These are phyloP conservation scores for Enteromius fasciolatus DNA, from an alignment of 2,797 vertebrate genomes.

Conservation along the genomic window DNA sequence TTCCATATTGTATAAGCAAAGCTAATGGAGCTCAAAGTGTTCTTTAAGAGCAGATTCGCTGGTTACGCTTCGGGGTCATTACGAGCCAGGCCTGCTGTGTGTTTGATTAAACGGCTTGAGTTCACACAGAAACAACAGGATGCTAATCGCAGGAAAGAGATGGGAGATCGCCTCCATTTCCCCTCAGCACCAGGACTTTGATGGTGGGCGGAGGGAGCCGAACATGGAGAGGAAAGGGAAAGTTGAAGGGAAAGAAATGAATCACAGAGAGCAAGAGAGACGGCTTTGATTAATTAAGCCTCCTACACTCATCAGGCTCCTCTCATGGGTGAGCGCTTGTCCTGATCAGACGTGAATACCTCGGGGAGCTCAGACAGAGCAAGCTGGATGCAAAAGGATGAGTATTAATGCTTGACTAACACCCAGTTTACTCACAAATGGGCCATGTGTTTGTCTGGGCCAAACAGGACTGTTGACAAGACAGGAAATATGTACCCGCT, in stretches of 20 bases:
- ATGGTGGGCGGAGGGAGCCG: constrained; percentile 14
- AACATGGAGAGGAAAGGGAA: constrained; percentile 8
- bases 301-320: constrained; percentile 27
- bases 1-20: constrained; percentile 1
- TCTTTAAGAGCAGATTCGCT: constrained; percentile 2
- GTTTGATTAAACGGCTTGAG: constrained; percentile 40
- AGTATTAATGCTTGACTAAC: constrained; percentile 42
- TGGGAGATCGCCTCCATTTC: constrained; percentile 26
- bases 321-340: constrained; percentile 41
- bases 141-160: constrained; percentile 35
- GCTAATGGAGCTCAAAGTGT: constrained; percentile 25
- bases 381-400: constrained; percentile 30
- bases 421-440: constrained; percentile 12
- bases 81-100: constrained; percentile 14
- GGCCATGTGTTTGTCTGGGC: constrained; percentile 20
- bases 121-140: constrained; percentile 40
- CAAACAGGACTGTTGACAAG: constrained; percentile 18
- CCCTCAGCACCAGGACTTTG: constrained; percentile 23
- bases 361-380: constrained; percentile 27
- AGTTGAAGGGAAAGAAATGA: not conserved
- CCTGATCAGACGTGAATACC: constrained; percentile 33
- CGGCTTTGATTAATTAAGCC: constrained; percentile 35
- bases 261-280: not conserved
- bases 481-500: constrained; percentile 20
- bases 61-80: not conserved